Percentiles rank a stretch among this genome's conserved stretches.
phyloP scores from a whole-genome alignment of 2,113 vertebrate species.

The Bolborhynchus lineola region DNA sequence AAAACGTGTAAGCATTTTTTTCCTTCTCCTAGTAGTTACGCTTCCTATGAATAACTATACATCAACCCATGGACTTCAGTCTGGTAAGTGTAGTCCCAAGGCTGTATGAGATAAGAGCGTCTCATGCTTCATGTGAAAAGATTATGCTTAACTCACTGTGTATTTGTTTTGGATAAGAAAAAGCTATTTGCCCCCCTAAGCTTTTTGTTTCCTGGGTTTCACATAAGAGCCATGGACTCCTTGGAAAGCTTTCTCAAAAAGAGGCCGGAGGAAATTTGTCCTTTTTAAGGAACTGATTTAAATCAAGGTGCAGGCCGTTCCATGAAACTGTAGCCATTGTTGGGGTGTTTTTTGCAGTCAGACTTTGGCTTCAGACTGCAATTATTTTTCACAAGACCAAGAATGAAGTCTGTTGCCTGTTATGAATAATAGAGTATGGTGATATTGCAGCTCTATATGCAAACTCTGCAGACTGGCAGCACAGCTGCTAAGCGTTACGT shows the following conservation, averaged over 20 bases:
- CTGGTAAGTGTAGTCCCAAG: neutral
- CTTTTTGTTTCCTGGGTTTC: neutral
- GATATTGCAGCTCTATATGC: conserved; percentile 58
- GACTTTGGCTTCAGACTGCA: conserved; percentile 17
- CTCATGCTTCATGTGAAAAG: neutral
- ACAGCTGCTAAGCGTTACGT: conserved; percentile 46
- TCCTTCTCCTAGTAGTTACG: neutral
- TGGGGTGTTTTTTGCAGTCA: neutral
- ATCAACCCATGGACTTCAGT: neutral
- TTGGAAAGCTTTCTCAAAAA: neutral
- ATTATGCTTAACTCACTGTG: neutral
- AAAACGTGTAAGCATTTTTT: neutral
- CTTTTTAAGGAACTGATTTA: conserved; percentile 1
- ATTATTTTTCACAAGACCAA: conserved; percentile 47
- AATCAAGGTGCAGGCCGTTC: neutral
- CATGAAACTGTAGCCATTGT: neutral
- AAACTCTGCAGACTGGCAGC: conserved; percentile 52
- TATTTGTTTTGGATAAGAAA: neutral
- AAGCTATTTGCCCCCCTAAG: neutral
- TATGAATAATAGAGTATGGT: conserved; percentile 68
- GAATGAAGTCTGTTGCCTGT: conserved; percentile 50
- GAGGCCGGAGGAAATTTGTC: neutral
- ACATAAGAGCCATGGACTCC: neutral
- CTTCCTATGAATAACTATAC: neutral
- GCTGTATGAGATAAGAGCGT: neutral